Conservation (phyloP, 2,797 vertebrate genomes). For the Sebastes baramenuke region DNA sequence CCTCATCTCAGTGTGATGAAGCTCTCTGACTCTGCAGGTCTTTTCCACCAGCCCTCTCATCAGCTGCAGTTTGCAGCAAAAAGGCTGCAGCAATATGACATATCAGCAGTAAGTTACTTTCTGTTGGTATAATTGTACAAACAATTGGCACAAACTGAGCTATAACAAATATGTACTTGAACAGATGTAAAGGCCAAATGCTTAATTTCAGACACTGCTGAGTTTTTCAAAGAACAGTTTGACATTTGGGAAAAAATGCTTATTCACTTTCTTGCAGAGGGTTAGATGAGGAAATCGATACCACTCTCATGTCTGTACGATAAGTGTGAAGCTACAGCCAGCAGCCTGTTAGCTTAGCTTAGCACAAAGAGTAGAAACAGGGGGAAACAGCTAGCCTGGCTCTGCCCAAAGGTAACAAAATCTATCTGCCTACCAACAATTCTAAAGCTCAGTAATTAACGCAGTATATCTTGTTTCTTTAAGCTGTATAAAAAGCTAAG, state of each 20-base stretch:
- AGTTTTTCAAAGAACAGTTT: background rate
- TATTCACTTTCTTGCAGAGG: background rate
- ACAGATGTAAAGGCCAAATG: background rate
- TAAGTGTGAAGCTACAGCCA: background rate
- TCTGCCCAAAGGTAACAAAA: background rate
- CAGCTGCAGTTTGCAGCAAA: slow-evolving; percentile 30
- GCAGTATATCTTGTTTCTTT: too few species aligned
- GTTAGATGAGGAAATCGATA: background rate
- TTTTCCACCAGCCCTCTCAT: slow-evolving; percentile 41
- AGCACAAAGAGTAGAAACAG: background rate
- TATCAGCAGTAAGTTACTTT: background rate
- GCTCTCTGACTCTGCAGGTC: slow-evolving; percentile 55
- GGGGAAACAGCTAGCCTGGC: background rate
- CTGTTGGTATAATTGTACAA: background rate
- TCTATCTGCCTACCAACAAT: too few species aligned
- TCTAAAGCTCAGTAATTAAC: too few species aligned
- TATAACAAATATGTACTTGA: background rate
- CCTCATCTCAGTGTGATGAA: slow-evolving; percentile 64
- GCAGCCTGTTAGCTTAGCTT: background rate
- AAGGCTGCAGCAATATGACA: background rate
- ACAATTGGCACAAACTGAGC: background rate
- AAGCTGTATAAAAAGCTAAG: background rate
- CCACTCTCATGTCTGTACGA: background rate
- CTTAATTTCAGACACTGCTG: background rate
- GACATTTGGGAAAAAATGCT: background rate